A percentile compares a stretch with the other conserved stretches of the same genome.
Evolutionary conservation across 2,797 vertebrate genomes (phyloP).

Genomic region (Notoglanidium macrostoma): DNA sequence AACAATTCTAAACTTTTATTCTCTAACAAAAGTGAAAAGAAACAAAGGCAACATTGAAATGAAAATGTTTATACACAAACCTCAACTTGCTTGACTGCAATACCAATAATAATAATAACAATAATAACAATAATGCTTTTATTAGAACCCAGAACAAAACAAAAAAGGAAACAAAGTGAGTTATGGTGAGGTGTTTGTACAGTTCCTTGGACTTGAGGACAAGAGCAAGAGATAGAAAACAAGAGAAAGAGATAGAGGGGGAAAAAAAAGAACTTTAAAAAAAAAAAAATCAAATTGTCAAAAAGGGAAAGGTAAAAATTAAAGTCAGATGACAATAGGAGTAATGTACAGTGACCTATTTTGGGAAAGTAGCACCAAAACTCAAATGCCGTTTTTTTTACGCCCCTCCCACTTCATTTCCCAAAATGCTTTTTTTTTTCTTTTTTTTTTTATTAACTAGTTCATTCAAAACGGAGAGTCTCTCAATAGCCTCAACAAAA

Average conservation of each 20-base stretch:
- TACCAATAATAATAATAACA: constrained; percentile 79
- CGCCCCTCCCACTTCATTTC: constrained; percentile 63
- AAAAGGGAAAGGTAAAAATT: constrained; percentile 43
- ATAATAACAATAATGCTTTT: constrained; percentile 68
- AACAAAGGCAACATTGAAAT: constrained; percentile 83
- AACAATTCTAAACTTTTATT: constrained; percentile 86
- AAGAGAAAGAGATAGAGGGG: constrained; percentile 11
- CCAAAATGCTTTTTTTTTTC: constrained; percentile 64
- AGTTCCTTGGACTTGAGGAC: constrained; percentile 60
- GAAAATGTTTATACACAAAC: constrained; percentile 82
- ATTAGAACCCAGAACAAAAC: constrained; percentile 73
- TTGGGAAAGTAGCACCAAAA: constrained; percentile 84
- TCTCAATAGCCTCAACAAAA: constrained; percentile 67
- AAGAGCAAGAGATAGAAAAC: constrained; percentile 7
- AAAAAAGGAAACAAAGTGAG: constrained; percentile 69
- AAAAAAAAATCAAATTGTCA: constrained; percentile 21
- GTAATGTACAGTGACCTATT: constrained; percentile 70
- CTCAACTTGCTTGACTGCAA: constrained; percentile 76
- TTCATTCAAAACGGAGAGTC: constrained; percentile 69
- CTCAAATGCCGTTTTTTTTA: constrained; percentile 61
- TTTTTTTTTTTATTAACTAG: constrained; percentile 30
- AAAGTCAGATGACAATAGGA: constrained; percentile 50
- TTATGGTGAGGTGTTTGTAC: constrained; percentile 76
- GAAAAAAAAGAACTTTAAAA: constrained; percentile 37
- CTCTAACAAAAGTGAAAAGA: constrained; percentile 85